Base-by-base conservation (phyloP, 2,888 invertebrate genomes). In the Pardosa pseudoannulata region DNA sequence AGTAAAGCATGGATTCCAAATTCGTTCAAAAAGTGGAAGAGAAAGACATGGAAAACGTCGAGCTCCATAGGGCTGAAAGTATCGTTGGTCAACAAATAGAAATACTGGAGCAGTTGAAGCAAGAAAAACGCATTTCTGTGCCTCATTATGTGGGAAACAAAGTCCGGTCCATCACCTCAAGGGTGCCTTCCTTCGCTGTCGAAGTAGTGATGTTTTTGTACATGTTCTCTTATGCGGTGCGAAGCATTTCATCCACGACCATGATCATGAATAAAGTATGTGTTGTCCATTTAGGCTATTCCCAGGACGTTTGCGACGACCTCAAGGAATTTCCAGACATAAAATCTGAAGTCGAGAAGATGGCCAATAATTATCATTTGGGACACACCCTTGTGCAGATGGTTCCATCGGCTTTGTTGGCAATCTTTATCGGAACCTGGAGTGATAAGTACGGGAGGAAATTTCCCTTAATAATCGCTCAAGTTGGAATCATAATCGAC, bases 391-490 rank as follows among this genome's bases (percentile, higher is more conserved):
- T 89, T 19, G 75, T 89, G 11, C 71, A 75, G n/a, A 79, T 85
- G 41, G 28, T 82, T 0, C 88, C 88, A 0, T 76, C 88, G 1
- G 39, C 72, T 1, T 28, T 89, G 11, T 31, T 88, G n/a, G 56
- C 74, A 23, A 62, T 82, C 28, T 87, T 89, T n/a, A 76, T 89
- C 0, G 89, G 89, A 27, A 50, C 89, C 3, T 89, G 89, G 89
- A 89, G 88, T 41, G 89, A 89, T 39, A 81, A 67, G 16, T 74
- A 89, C 19, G 89, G 89, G 1, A 64, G 89, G 31, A 89, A 89
- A 72, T 13, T 76, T 7, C 80, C 87, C 6, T 64, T 89, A 23
- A 50, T 87, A 0, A 29, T 56, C 5, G 74, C 85, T 19, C 41
- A 85, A n/a, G 0, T 85, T 23, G 89, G 88, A 23, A 72, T 79